These are phyloP conservation scores for Trichomycterus rosablanca DNA, from an alignment of 2,113 vertebrate species.

Conservation along the genomic window DNA sequence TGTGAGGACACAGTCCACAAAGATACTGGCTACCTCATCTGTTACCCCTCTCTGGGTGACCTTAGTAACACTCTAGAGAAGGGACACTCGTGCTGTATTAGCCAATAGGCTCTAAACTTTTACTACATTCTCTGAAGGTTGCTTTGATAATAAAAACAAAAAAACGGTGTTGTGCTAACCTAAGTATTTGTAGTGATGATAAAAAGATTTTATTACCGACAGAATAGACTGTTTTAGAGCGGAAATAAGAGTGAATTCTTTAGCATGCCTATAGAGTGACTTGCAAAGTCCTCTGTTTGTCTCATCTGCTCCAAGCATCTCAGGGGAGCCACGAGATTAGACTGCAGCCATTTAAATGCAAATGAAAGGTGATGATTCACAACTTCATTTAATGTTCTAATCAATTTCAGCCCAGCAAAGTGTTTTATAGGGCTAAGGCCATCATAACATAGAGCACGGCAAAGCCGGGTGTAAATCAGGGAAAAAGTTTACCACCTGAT, in stretches of 20 bases:
- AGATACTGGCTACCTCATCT: constrained; percentile 37
- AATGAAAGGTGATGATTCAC: constrained; percentile 58
- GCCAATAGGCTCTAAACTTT: constrained; percentile 5
- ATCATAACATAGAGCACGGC: constrained; percentile 44
- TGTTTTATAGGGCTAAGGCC: constrained; percentile 51
- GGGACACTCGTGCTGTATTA: constrained; percentile 8
- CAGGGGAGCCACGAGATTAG: constrained; percentile 41
- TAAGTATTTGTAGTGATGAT: constrained; percentile 13
- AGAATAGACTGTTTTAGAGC: constrained; percentile 14
- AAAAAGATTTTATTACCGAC: constrained; percentile 16
- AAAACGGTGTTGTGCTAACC: constrained; percentile 1
- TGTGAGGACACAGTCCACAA: constrained; percentile 29
- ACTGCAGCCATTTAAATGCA: constrained; percentile 56
- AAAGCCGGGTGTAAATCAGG: constrained; percentile 46
- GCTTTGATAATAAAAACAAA: constrained; percentile 18
- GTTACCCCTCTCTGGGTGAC: constrained; percentile 31
- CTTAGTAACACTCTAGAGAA: constrained; percentile 33
- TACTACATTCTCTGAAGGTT: constrained; percentile 7
- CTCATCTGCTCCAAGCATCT: constrained; percentile 33
- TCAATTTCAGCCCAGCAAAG: constrained; percentile 47
- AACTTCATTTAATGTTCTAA: constrained; percentile 51
- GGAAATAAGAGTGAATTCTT: constrained; percentile 13
- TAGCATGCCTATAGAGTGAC: constrained; percentile 17
- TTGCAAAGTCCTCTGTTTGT: constrained; percentile 20
- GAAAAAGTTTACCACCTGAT: constrained; percentile 46